Evolutionary conservation across 2,113 vertebrate species (phyloP).

Genomic region (Acinonyx jubatus): DNA sequence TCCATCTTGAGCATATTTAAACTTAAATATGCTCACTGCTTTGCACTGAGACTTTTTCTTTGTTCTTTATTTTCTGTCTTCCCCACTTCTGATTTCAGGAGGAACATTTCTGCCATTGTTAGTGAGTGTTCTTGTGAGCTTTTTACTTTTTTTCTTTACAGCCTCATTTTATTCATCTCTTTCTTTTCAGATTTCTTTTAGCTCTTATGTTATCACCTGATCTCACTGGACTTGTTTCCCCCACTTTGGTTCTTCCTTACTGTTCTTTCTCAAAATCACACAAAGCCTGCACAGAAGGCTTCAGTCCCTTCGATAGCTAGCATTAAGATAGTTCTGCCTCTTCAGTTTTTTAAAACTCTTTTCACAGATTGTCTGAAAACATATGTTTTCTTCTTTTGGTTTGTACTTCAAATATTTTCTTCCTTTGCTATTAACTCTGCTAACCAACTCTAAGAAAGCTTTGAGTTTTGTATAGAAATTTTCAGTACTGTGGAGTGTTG

Average conservation of each 20-base stretch:
- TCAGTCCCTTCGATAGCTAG: background rate
- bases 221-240: background rate
- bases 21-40: background rate
- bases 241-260: background rate
- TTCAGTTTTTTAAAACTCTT: background rate
- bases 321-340: background rate
- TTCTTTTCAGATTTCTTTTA: background rate
- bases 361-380: conserved; percentile 60
- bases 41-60: background rate
- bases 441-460: conserved; percentile 27
- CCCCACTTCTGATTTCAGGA: background rate
- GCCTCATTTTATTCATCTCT: background rate
- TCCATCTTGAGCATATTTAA: background rate
- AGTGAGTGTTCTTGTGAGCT: background rate
- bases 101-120: background rate
- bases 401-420: conserved; percentile 58
- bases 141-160: conserved; percentile 9
- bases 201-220: background rate
- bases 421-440: background rate
- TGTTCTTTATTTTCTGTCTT: conserved; percentile 11
- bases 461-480: conserved; percentile 35
- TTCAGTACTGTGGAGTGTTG: background rate
- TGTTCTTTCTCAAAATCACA: background rate
- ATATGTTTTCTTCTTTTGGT: conserved; percentile 42
- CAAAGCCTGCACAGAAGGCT: background rate